phyloP scores from a whole-genome alignment of 2,888 invertebrate genomes.

The Pogonocherus hispidulus region DNA sequence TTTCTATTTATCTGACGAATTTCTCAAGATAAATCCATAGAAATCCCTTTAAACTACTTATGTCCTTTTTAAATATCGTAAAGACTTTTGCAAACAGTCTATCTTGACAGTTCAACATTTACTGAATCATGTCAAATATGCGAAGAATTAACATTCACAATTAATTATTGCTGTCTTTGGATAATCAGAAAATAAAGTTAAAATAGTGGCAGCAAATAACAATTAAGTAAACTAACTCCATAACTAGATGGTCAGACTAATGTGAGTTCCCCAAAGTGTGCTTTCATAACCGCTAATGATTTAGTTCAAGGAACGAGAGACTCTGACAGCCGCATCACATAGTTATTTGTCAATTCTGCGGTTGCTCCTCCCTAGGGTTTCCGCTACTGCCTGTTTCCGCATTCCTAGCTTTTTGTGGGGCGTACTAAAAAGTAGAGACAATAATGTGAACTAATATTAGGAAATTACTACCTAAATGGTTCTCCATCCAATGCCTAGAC shows the following conservation, averaged over 20 bases:
- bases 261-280: slow-evolving; percentile 56
- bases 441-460: slow-evolving; percentile 2
- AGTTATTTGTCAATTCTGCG: slow-evolving; percentile 46
- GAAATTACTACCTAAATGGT: background rate
- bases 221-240: slow-evolving; percentile 27
- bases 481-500: background rate
- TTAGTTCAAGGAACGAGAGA: slow-evolving; percentile 43
- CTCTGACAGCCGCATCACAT: slow-evolving; percentile 40
- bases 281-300: slow-evolving; percentile 59
- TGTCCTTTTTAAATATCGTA: too few species aligned
- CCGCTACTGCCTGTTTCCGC: slow-evolving; percentile 16
- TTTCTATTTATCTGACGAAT: background rate
- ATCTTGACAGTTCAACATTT: too few species aligned
- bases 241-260: slow-evolving; percentile 51
- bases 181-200: slow-evolving; percentile 18
- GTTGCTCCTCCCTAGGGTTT: slow-evolving; percentile 31
- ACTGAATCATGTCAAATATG: too few species aligned
- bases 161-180: background rate
- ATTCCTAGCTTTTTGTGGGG: slow-evolving; percentile 24
- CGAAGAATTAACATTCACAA: too few species aligned
- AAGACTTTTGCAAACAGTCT: too few species aligned
- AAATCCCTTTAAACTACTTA: too few species aligned
- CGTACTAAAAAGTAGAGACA: background rate
- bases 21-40: too few species aligned
- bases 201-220: slow-evolving; percentile 23